Percentiles rank a stretch among this genome's conserved stretches.
phyloP scores from a whole-genome alignment of 2,113 vertebrate species.

The Galeopterus variegatus region DNA sequence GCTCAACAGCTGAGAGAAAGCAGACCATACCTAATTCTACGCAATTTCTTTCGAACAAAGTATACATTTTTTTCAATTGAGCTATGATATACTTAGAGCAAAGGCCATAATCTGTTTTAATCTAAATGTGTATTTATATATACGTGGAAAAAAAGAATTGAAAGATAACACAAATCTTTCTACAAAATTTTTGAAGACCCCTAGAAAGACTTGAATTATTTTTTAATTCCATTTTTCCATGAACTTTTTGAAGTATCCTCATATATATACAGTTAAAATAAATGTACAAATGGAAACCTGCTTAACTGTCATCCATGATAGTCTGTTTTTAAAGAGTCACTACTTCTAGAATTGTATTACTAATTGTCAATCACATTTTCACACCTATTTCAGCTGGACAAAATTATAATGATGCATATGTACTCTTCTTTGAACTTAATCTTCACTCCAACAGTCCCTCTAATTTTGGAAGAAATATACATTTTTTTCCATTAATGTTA shows the following conservation, averaged over 20 bases:
- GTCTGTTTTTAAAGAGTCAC: not conserved
- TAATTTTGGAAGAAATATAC: not conserved
- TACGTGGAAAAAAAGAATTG: too few relatives aligned
- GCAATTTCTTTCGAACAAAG: not conserved
- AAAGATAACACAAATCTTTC: too few relatives aligned
- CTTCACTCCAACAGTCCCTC: not conserved
- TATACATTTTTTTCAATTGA: not conserved
- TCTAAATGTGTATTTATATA: not conserved
- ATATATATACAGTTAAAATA: not conserved
- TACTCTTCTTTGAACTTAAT: not conserved
- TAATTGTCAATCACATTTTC: slow-evolving; percentile 1
- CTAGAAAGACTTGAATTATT: too few relatives aligned
- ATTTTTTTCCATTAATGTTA: not conserved
- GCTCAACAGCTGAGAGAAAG: not conserved
- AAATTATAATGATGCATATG: not conserved
- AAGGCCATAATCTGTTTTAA: not conserved
- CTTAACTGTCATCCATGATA: not conserved
- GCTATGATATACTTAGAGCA: not conserved
- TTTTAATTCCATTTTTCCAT: too few relatives aligned
- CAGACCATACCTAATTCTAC: not conserved
- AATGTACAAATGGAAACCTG: not conserved
- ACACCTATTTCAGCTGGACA: not conserved
- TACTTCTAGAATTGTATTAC: not conserved
- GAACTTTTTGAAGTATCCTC: too few relatives aligned
- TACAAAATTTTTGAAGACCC: too few relatives aligned